Conservation (phyloP, 64 coral and sea anemone species). For the Pachyseris speciosa region DNA sequence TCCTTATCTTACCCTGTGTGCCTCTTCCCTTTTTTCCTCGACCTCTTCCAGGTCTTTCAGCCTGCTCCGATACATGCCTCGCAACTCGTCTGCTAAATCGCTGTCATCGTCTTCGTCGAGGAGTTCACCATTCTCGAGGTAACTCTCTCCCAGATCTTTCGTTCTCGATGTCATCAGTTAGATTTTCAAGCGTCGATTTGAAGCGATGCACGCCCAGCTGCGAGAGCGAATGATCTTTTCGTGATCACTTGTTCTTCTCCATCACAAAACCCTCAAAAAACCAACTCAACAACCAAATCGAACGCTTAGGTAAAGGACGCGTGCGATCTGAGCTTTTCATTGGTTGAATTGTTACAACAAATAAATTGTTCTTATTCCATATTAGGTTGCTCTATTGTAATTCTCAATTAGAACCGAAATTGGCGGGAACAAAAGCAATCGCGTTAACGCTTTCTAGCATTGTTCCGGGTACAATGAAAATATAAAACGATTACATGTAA, state of each 20-base stretch:
- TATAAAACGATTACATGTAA: not conserved
- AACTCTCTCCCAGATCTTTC: slow-evolving; percentile 48
- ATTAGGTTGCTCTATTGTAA: slow-evolving; percentile 46
- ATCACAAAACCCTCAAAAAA: slow-evolving; percentile 39
- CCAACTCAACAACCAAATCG: slow-evolving; percentile 21
- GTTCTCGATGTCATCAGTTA: slow-evolving; percentile 47
- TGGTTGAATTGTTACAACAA: slow-evolving; percentile 49
- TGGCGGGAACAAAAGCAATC: slow-evolving; percentile 61
- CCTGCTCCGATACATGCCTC: slow-evolving; percentile 79
- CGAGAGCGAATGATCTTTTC: slow-evolving; percentile 2
- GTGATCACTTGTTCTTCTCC: not conserved
- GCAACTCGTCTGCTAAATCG: slow-evolving; percentile 82
- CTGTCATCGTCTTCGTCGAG: slow-evolving; percentile 68
- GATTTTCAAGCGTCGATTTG: slow-evolving; percentile 19
- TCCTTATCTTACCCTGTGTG: slow-evolving; percentile 63
- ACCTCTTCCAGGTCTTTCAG: slow-evolving; percentile 88
- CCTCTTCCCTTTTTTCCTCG: slow-evolving; percentile 80
- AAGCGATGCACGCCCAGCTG: slow-evolving; percentile 19
- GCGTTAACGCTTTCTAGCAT: not conserved
- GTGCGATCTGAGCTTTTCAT: slow-evolving; percentile 5
- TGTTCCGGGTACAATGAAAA: not conserved
- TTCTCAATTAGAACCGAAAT: slow-evolving; percentile 20
- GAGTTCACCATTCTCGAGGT: slow-evolving; percentile 21
- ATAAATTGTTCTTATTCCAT: slow-evolving; percentile 52
- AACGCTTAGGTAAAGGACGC: slow-evolving; percentile 78